Evolutionary conservation across 2,888 invertebrate genomes (phyloP), one percentile per base, ranked within the genome.

Genomic region (Norana najaformis): DNA sequence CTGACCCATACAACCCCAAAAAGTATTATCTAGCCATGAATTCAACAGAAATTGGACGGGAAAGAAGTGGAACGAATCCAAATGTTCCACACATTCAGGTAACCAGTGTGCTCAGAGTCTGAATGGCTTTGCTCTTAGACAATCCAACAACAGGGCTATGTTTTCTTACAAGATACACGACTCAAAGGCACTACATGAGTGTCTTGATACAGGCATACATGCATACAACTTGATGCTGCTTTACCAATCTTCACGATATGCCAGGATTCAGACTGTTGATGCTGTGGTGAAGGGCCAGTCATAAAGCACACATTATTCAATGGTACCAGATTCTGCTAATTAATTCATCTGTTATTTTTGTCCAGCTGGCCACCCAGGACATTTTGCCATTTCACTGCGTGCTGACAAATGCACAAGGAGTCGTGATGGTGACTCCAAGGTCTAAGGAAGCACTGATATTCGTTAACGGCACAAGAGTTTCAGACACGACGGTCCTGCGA

Each of bases 391-490:
- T 98, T 90, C 99, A 99, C 95, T 99, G 99, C 95, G 97, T 98
- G 93, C 97, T 99, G 93, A 97, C 98, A 90, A 96, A 97, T 94
- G 96, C 97, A 90, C 97, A 97, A 92, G 98, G 98, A 89, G 97
- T 98, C 91, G 98, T 98, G 92, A 97, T 97, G 5, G 96, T 99
- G 88, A 99, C 99, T 41, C 99, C 99, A 18, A 96, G 98, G 93
- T 41, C 90, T 14, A 83, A 88, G 39, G 98, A 98, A 95, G 98
- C 99, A 23, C 97, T 98, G 94, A 98, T 98, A 47, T 98, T 97
- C 95, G 97, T 99, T 92, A 98, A 99, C 95, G 97, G 97, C 89
- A 97, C 98, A 94, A 96, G 98, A 93, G 97, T 98, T 93, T 96
- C 97, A 94, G 98, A 98, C 95, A 97, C 98, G 47, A 98, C 98